Conservation (phyloP, 1,140 invertebrate species). For the Diplogasteroides magnus region DNA sequence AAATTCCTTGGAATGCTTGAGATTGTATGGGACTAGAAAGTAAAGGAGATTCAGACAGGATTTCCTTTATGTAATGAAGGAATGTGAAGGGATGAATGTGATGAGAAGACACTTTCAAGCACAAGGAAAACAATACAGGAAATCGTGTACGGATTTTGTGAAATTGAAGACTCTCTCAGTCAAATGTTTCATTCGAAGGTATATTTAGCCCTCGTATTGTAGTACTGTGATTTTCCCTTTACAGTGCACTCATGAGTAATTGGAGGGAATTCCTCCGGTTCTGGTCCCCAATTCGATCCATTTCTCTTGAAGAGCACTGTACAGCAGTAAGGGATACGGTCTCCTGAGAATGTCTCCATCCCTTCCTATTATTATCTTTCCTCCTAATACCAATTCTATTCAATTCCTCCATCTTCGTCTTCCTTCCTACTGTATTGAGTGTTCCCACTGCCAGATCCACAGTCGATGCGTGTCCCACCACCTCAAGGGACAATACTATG, state of each 20-base stretch:
- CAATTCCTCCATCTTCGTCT: conserved; percentile 23
- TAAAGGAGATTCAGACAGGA: no score
- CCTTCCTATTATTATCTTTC: no score
- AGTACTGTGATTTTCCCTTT: no score
- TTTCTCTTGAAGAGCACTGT: not conserved
- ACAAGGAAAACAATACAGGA: not conserved
- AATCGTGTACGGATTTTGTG: not conserved
- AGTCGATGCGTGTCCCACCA: conserved; percentile 39
- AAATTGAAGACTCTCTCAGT: not conserved
- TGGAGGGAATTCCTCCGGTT: not conserved
- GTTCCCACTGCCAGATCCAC: conserved; percentile 38
- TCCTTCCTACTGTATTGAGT: conserved; percentile 18
- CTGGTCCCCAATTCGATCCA: not conserved
- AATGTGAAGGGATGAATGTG: no score
- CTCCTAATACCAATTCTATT: conserved; percentile 18
- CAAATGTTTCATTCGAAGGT: no score
- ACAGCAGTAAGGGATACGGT: not conserved
- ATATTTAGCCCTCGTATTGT: no score
- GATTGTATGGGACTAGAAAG: no score
- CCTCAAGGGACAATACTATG: no score
- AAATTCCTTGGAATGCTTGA: no score
- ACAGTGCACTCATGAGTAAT: not conserved
- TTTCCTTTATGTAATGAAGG: no score
- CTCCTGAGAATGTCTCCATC: not conserved
- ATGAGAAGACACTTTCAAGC: no score